Evolutionary conservation across 30 jellyfish, hydroid and myxozoan genomes (phyloP), one percentile per base, ranked within the genome.

Genomic region (Turritopsis dohrnii): DNA sequence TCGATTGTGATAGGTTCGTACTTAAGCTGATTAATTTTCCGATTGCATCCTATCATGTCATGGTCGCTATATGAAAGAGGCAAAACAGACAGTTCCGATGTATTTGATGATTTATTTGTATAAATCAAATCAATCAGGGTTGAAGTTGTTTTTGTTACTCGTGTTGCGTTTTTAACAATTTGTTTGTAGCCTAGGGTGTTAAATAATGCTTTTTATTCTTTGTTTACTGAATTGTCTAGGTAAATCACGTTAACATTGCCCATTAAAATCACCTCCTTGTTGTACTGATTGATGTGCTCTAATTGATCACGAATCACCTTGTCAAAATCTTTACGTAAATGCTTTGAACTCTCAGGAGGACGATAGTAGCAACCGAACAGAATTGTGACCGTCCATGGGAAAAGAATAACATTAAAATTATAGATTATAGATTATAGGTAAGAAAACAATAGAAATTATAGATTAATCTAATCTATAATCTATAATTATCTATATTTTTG

Each of bases 271-370:
- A 79, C 79, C 52, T 85, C 92, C 82, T 65, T 85, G 92, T 76
- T 76, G 71, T 85, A 27, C 28, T 28, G 53, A 28, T 71, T 84
- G 66, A 30, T 30, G 87, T 85, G 87, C 20, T 76, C 74, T 77
- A 54, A 84, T 81, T 29, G 76, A 29, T 85, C 83, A 85, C 16
- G 25, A 41, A 85, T 65, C 19, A 65, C 5, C 29, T 53, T 28
- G 79, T 85, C 75, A 74, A 75, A 85, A n/a, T 85, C 87, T 74
- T 65, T 77, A 81, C 71, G 72, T 41, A 85, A 84, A 52, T 75
- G 79, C 21, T 84, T 76, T 0, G 92, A 85, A 52, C 86, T 85
- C 65, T 85, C 88, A 8, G 92, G 92, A 53, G 88, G 92, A 72
- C 88, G 79, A 66, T 75, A 85, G 30, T 24, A 75, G 41, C 28